Base-by-base conservation (phyloP, 2,797 vertebrate species). In the Pampus argenteus region DNA sequence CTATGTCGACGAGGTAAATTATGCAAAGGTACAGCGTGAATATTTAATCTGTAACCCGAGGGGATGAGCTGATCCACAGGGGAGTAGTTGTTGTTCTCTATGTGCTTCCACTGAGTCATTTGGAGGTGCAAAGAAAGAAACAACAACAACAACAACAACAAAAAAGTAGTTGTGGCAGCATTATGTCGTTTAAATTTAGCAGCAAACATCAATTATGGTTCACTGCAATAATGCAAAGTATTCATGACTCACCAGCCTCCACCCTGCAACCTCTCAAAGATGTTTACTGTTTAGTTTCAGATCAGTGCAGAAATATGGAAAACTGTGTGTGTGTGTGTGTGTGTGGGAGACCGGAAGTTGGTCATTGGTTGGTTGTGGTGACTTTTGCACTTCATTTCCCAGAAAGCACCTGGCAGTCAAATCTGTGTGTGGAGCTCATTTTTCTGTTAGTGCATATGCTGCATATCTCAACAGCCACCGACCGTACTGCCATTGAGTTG, bases 41-140 rank as follows among this genome's bases (percentile, higher is more conserved):
- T 94, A 87, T 93, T 94, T 94, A 84, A 94, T 90, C 15, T 71
- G 94, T 92, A 95, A 94, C 91, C 81, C 63, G 91, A 94, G 91
- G 88, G 77, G 78, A 66, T 57, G 80, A 79, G 44, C 44, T 72
- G 85, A 80, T 82, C 90, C 84, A 6, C 77, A 28, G 86, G 36
- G 36, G 81, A 79, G 83, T n/a, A 71, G 78, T 65, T 72, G 79
- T 85, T 78, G 66, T 47, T 56, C 85, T 77, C 72, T 14, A 48
- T n/a, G 48, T 58, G 71, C 71, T 55, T 79, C 71, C 47, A 71
- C 77, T 73, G 72, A 83, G 47, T 88, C 85, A 80, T 76, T 72
- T 26, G 63, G 70, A 81, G 65, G 65, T 50, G 62, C 62, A 66
- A 63, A 58, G 23, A 50, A 45, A 45, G 28, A 10, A 42, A 2